Base-by-base conservation (phyloP, 2,797 vertebrate genomes). In the Cuniculus paca region DNA sequence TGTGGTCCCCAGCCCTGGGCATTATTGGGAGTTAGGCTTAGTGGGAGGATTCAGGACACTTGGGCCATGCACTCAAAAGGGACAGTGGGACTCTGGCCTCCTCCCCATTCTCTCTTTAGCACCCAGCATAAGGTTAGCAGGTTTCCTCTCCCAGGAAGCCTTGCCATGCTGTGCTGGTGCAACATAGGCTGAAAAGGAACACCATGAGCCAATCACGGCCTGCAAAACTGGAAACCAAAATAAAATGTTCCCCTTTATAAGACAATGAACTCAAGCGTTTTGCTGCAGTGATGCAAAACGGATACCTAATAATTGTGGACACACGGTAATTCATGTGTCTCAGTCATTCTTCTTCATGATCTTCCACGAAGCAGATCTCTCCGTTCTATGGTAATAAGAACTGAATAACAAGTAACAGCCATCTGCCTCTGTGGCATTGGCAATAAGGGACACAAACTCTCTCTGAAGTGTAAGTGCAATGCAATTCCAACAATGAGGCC, bases 361-460 rank as follows among this genome's bases (percentile, higher is more conserved):
- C 85, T 80, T 89, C 36, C 34, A 84, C n/a, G 68, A 87, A 75
- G 81, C 85, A 6, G 56, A 39, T 9, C 1, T 90, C 31, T 82
- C 20, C 16, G 34, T 2, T 0, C 5, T 26, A 68, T 8, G 10
- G 17, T 22, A 68, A 20, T n/a, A 96, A 85, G 75, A 74, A 70
- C 28, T n/a, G 52, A 60, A 65, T 14, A 81, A 56, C 4, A 54
- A 70, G 5, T 13, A 88, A 36, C 1, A 94, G n/a, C 58, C 82
- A 2, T 22, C 24, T 80, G 26, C 13, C 16, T 17, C 0, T 10
- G 7, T 42, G 20, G 4, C 0, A 68, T 12, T 24, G 7, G 9
- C 58, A 91, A 68, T 54, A 85, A 91, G 24, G 36, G 50, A 65
- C 24, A 87, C 22, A 68, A 90, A 65, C 4, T 34, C 28, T 26